Evolutionary conservation across 2,888 invertebrate genomes (phyloP), one percentile per base, ranked within the genome.

Genomic region (Scaptomyza tumidula): DNA sequence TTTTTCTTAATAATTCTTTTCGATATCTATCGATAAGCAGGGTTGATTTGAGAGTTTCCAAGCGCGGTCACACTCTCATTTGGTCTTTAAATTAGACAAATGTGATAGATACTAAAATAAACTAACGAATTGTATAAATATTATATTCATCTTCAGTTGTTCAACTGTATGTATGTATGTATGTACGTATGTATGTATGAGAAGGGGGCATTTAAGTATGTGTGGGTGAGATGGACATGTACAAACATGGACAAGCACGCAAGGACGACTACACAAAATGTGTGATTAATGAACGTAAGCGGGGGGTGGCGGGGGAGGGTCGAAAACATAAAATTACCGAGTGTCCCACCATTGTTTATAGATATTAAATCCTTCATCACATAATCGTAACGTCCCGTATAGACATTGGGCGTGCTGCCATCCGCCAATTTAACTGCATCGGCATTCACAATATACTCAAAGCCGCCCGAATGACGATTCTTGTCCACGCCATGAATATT

Each of bases 361-460:
- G 91, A 91, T 88, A 91, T 89, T 62, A 91, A 70, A 76, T 91
- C 92, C 85, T 92, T 92, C 91, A 91, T 91, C 48, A 92, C 91
- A 75, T 92, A 91, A 75, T 91, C 92, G 63, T 90, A 92, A 10
- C 92, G 90, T 19, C 90, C 90, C 3, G 90, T 86, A 61, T 91
- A 91, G 9, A 89, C 87, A 62, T 90, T 90, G 27, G 88, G 80
- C 2, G 83, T 57, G 33, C 88, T 80, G 55, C 80, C 76, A 50
- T 87, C 89, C 11, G 86, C 81, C 66, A 90, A 54, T 60, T 90
- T 90, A 1, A 91, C 90, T 0, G 91, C 91, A 63, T 91, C 91
- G 9, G 91, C 91, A 75, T 91, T 90, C 13, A 91, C 91, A 52
- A 91, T 91, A 55, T 91, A 90, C 46, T 91, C 90, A 61, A 91